Conservation (phyloP, 2,113 vertebrate genomes). For the Emydocephalus ijimae region DNA sequence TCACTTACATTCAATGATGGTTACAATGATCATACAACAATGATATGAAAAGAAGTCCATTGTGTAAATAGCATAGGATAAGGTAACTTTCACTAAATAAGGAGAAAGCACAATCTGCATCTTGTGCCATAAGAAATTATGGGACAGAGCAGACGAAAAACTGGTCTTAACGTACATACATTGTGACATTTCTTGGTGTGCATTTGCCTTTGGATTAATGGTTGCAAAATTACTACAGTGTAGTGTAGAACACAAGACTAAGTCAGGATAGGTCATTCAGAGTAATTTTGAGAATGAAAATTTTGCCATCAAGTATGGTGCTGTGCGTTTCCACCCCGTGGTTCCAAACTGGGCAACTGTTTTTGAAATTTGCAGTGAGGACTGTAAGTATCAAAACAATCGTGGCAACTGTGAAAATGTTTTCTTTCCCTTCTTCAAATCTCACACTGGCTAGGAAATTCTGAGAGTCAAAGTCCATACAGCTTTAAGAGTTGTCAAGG, state of each 20-base stretch:
- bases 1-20: background rate
- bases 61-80: background rate
- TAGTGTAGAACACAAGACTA: background rate
- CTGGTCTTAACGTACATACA: background rate
- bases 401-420: background rate
- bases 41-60: background rate
- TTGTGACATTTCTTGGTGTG: background rate
- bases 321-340: background rate
- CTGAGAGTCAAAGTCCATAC: background rate
- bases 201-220: background rate
- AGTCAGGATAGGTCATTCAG: background rate
- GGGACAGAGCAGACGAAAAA: background rate
- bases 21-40: background rate
- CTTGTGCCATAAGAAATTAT: background rate
- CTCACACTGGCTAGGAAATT: background rate
- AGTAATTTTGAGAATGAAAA: background rate
- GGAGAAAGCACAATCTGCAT: background rate
- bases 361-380: background rate
- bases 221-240: background rate
- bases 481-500: background rate
- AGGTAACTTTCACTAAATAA: too few relatives aligned
- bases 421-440: background rate
- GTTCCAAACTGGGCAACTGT: background rate
- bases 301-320: background rate
- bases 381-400: background rate